Conservation (phyloP, 2,113 vertebrate genomes). For the Syrrhaptes paradoxus region DNA sequence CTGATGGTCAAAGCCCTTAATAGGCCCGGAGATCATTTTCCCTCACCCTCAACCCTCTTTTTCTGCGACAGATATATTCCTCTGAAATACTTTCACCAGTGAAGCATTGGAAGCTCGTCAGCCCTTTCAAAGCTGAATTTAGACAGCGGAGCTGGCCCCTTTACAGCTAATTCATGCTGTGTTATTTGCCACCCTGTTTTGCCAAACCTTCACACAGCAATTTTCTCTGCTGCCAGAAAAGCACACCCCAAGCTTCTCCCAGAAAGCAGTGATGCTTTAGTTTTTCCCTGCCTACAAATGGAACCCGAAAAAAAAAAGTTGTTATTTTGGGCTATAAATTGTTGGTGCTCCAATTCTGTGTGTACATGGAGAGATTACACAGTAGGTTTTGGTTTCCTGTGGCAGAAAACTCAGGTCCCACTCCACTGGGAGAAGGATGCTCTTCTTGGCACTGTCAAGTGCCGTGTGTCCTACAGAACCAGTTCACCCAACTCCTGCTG, state of each 20-base stretch:
- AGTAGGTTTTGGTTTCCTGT: background rate
- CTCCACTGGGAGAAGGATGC: background rate
- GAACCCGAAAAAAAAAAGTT: background rate
- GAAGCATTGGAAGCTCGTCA: background rate
- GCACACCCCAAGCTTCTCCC: background rate
- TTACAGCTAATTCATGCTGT: background rate
- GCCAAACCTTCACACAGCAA: background rate
- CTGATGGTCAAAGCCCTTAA: background rate
- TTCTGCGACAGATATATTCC: background rate
- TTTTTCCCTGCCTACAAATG: background rate
- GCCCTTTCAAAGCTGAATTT: background rate
- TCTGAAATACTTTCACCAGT: background rate
- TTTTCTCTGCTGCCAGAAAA: constrained; percentile 13
- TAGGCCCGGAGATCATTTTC: background rate
- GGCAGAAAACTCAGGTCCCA: background rate
- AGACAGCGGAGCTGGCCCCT: background rate
- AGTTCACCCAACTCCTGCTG: background rate
- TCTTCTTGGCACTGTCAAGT: background rate
- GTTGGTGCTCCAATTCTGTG: background rate
- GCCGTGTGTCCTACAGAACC: background rate
- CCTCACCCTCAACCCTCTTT: background rate
- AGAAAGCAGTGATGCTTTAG: background rate
- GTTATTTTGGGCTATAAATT: background rate
- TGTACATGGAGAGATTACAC: background rate
- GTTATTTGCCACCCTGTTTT: background rate